Evolutionary conservation across 2,888 invertebrate species (phyloP), one percentile per base, ranked within the genome.

Genomic region (Pilophorus perplexus): DNA sequence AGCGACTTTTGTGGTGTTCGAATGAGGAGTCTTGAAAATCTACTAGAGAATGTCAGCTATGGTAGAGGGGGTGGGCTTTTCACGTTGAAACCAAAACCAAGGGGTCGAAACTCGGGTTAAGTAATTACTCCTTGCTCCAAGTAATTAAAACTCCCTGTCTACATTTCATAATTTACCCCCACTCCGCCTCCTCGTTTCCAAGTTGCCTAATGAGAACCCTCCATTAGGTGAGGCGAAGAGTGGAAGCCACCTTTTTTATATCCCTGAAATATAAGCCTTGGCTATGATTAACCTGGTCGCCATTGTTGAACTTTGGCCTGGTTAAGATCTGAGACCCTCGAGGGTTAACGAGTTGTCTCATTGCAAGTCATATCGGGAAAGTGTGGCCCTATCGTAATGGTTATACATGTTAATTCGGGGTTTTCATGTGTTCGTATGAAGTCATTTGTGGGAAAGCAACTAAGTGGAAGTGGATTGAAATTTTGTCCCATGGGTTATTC

Each of bases 131-230:
- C 46, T 62, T 46, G 66, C 57, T 27, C 33, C 66, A 66, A 66
- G 66, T 66, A 66, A 66, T 66, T 66, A 66, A 66, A 66, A 66
- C 57, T 57, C 66, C 57, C 66, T 66, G 66, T 66, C 66, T 66
- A 66, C 66, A 66, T 66, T 66, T 66, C 66, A 66, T 66, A 57
- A 66, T 59, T 66, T 37, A 57, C 55, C 57, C 52, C 12, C 27
- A 20, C 42, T 27, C 54, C 23, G 20, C 12, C 48, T 12, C 5
- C 48, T 14, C 10, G n/a, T n/a, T n/a, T 44, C 48, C 62, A 62
- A 62, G 62, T 62, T 62, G 62, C 62, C 62, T 48, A 46, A 62
- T 46, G 44, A 48, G 48, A 48, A 62, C 62, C 28, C 46, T 62
- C 48, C 46, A 37, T 62, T 46, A 62, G 23, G 14, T 22, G 40